Evolutionary conservation across 2,888 invertebrate species (phyloP).

Genomic region (Pelosia muscerda): DNA sequence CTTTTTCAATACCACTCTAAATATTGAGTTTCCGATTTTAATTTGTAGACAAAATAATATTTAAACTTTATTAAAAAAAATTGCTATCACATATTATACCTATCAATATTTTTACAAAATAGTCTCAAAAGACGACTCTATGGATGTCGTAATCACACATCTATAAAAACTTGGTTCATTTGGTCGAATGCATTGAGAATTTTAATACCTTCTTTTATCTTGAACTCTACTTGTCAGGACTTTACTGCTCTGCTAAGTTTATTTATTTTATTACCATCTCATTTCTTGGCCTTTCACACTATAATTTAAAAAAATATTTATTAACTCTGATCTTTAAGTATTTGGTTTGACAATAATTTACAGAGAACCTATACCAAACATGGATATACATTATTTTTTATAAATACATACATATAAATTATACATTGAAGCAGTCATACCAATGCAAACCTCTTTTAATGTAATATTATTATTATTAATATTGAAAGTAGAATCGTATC

Average conservation of each 20-base stretch:
- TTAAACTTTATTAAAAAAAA: too few relatives aligned
- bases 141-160: constrained; percentile 59
- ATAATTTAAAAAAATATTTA: constrained; percentile 23
- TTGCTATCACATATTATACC: too few relatives aligned
- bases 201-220: constrained; percentile 82
- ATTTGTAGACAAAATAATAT: too few relatives aligned
- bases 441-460: too few relatives aligned
- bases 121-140: constrained; percentile 53
- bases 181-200: constrained; percentile 84
- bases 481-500: neutral
- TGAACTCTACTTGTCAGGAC: constrained; percentile 79
- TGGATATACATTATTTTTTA: too few relatives aligned
- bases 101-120: neutral
- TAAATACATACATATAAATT: too few relatives aligned
- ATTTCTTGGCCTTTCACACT: constrained; percentile 33
- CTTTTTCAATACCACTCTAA: too few relatives aligned
- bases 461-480: constrained; percentile 7
- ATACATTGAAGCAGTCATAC: too few relatives aligned
- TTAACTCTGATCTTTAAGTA: neutral
- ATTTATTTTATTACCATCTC: constrained; percentile 49
- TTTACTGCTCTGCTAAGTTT: constrained; percentile 53
- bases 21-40: too few relatives aligned
- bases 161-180: constrained; percentile 85
- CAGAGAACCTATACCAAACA: too few relatives aligned
- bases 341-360: neutral